phyloP scores from a whole-genome alignment of 2,888 invertebrate species.

The Noctua janthina region DNA sequence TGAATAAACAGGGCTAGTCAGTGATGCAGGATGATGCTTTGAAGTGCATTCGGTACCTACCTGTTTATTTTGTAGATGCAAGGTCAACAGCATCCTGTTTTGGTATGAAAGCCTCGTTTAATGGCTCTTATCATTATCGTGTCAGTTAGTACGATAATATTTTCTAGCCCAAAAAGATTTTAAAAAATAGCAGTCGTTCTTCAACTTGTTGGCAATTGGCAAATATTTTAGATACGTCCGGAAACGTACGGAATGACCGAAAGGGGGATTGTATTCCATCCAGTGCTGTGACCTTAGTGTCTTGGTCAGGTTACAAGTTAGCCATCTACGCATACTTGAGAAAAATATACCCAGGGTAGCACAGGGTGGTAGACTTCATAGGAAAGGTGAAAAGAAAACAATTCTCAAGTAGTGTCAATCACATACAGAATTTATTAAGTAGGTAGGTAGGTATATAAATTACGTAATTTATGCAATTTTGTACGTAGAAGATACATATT shows the following conservation, averaged over 20 bases:
- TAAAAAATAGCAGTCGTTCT: not conserved
- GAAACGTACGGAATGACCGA: not conserved
- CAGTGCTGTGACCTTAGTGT: not conserved
- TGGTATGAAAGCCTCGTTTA: not conserved
- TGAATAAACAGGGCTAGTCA: slow-evolving; percentile 5
- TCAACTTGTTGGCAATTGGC: not conserved
- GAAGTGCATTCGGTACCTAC: not conserved
- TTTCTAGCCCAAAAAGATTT: not conserved
- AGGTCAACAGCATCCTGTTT: not conserved
- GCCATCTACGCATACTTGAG: no score
- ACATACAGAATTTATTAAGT: slow-evolving; percentile 46
- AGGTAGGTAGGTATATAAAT: slow-evolving; percentile 28
- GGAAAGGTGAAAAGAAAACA: slow-evolving; percentile 35
- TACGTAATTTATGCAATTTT: slow-evolving; percentile 33
- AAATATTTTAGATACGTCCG: not conserved
- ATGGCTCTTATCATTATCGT: not conserved
- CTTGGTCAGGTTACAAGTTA: not conserved
- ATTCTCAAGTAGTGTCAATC: slow-evolving; percentile 19
- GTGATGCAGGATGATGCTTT: slow-evolving; percentile 3
- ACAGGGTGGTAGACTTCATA: no score
- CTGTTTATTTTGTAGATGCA: not conserved
- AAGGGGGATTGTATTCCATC: not conserved
- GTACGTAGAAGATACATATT: slow-evolving; percentile 32
- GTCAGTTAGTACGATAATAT: not conserved
- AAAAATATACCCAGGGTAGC: no score